phyloP scores from a whole-genome alignment of 2,797 vertebrate species.

The Picus viridis region DNA sequence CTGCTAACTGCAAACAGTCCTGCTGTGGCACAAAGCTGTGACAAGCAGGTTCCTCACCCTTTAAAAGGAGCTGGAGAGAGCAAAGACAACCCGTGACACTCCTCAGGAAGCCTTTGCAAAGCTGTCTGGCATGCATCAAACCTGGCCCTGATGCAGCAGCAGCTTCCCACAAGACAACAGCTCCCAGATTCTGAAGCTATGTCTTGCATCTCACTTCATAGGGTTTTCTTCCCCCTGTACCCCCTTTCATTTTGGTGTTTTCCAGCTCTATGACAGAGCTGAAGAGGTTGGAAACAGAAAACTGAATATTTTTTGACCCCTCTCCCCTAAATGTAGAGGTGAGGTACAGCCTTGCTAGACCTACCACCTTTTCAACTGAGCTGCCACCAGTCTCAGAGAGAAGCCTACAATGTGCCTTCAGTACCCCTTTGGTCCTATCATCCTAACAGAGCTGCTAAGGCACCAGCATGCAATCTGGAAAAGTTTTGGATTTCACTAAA shows the following conservation, averaged over 20 bases:
- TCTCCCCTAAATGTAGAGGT: neutral
- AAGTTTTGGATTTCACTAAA: neutral
- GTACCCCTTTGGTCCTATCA: neutral
- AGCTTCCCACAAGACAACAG: neutral
- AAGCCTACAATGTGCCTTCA: fast-evolving
- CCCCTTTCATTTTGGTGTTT: neutral
- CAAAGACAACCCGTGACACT: neutral
- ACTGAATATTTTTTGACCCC: neutral
- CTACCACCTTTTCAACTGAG: neutral
- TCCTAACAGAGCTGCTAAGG: neutral
- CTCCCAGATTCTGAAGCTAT: neutral
- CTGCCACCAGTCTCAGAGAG: neutral
- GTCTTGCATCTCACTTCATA: fast-evolving
- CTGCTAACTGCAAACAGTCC: fast-evolving
- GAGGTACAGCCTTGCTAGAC: neutral
- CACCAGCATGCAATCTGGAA: neutral
- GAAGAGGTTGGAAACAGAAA: neutral
- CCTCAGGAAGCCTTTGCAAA: neutral
- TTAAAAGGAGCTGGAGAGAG: neutral
- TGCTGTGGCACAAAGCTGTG: neutral
- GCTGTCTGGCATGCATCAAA: neutral
- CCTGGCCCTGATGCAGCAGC: neutral
- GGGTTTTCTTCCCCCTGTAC: neutral
- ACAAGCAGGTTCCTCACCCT: neutral
- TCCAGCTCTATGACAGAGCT: neutral